Evolutionary conservation across 2,888 invertebrate species (phyloP).

Genomic region (Drosophila meridionalis): DNA sequence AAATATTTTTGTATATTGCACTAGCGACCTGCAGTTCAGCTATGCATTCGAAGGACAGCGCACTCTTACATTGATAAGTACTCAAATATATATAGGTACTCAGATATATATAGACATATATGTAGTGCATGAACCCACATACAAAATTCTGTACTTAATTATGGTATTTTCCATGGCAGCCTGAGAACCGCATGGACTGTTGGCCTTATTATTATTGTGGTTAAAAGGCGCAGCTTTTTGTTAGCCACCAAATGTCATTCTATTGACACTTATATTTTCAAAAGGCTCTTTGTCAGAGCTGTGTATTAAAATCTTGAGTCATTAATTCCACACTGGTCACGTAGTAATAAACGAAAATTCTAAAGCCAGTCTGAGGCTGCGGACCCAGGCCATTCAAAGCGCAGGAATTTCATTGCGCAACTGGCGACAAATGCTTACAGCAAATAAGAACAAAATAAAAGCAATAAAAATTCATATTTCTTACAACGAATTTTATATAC

Average conservation of each 20-base stretch:
- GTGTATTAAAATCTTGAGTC: slow-evolving; percentile 39
- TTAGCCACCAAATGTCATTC: slow-evolving; percentile 30
- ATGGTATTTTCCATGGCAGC: neutral
- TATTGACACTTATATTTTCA: slow-evolving; percentile 22
- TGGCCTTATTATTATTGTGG: slow-evolving; percentile 40
- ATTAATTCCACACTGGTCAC: slow-evolving; percentile 65
- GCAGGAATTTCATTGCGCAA: slow-evolving; percentile 61
- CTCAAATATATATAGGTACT: neutral
- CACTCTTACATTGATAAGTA: slow-evolving; percentile 21
- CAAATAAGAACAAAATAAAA: slow-evolving; percentile 2
- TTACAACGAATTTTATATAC: neutral
- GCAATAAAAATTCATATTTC: neutral
- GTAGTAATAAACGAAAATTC: slow-evolving; percentile 63
- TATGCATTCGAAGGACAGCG: slow-evolving; percentile 41
- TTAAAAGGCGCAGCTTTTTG: slow-evolving; percentile 30
- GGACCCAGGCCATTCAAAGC: slow-evolving; percentile 25
- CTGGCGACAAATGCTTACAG: slow-evolving; percentile 25
- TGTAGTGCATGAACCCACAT: neutral
- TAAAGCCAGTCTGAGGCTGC: slow-evolving; percentile 50
- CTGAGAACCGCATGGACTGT: slow-evolving; percentile 20
- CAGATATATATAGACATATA: neutral
- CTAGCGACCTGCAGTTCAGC: slow-evolving; percentile 47
- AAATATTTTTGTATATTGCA: slow-evolving; percentile 4
- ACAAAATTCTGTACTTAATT: neutral
- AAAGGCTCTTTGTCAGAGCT: slow-evolving; percentile 41